Evolutionary conservation across 2,113 vertebrate genomes (phyloP), one percentile per base, ranked within the genome.

Genomic region (Phylloscopus trochiloides): DNA sequence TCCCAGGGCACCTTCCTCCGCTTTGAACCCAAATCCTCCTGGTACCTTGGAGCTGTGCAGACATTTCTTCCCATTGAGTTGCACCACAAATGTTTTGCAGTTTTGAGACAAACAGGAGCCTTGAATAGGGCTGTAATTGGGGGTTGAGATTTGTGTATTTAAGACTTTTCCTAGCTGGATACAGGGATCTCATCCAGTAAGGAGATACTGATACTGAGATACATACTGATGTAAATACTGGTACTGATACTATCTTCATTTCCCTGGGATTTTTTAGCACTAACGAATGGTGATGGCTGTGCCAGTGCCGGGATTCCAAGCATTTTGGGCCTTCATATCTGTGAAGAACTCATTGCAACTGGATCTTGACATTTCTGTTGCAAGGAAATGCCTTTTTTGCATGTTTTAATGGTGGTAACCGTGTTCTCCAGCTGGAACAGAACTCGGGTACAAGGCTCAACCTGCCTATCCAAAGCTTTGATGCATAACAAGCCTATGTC

Each of bases 301-400:
- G 73, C 72, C n/a, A 96, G 31, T 26, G 86, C 80, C 2, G 98
- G 98, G 13, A 47, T 98, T 59, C 96, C 97, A 63, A 88, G 94
- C 43, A 71, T 98, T 95, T 34, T 98, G 62, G 94, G 93, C 29
- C 20, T 98, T 76, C 75, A 80, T 5, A 57, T 98, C 87, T 98
- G 98, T 31, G 75, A 84, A 51, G 40, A 42, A 2, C 0, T 24
- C 12, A 3, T n/a, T 1, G 91, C 95, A 50, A 21, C 48, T 51
- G 75, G 14, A 36, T 38, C 34, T 22, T 68, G 34, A 45, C 22
- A 31, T 25, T 43, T 32, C 63, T 59, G 25, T 62, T 65, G 54
- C 66, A 61, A 42, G 65, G 73, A 74, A 79, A 26, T 1, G 10
- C 67, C 42, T 82, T 31, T 29, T 74, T 51, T 57, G 47, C 38